A percentile compares a stretch with the other conserved stretches of the same genome.
Evolutionary conservation across 30 jellyfish, hydroid and myxozoan species (phyloP).

Genomic region (Clytia hemisphaerica): DNA sequence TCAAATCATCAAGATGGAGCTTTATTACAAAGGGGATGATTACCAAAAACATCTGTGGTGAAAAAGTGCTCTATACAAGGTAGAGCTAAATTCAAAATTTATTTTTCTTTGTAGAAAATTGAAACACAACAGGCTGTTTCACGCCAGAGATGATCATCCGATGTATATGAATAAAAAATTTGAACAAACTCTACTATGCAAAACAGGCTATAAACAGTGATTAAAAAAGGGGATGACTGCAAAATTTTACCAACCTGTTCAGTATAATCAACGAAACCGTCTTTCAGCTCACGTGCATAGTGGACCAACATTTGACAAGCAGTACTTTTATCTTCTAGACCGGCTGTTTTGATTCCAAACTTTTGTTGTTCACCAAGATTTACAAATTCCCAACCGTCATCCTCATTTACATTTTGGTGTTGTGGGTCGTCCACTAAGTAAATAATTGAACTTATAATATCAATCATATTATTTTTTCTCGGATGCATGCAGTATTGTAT

Average conservation of each 20-base stretch:
- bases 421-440: slow-evolving; percentile 84
- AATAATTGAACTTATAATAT: neutral
- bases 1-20: too few relatives aligned
- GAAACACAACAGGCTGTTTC: too few relatives aligned
- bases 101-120: neutral
- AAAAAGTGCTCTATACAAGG: too few relatives aligned
- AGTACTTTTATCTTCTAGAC: slow-evolving; percentile 95
- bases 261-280: slow-evolving; percentile 97
- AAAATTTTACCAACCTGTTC: slow-evolving; percentile 58
- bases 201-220: neutral
- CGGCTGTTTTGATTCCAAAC: slow-evolving; percentile 97
- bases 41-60: too few relatives aligned
- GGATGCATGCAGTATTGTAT: too few relatives aligned
- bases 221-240: neutral
- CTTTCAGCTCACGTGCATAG: slow-evolving; percentile 94
- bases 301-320: slow-evolving; percentile 99
- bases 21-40: too few relatives aligned
- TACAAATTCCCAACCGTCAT: slow-evolving; percentile 99
- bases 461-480: too few relatives aligned
- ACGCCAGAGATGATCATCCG: too few relatives aligned
- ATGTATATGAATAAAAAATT: too few relatives aligned
- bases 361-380: slow-evolving; percentile 98
- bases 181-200: too few relatives aligned
- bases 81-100: neutral
- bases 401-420: slow-evolving; percentile 64